A percentile compares a stretch with the other conserved stretches of the same genome.
These are phyloP conservation scores for Rhea pennata DNA, from an alignment of 2,113 vertebrate species.

Conservation along the genomic window DNA sequence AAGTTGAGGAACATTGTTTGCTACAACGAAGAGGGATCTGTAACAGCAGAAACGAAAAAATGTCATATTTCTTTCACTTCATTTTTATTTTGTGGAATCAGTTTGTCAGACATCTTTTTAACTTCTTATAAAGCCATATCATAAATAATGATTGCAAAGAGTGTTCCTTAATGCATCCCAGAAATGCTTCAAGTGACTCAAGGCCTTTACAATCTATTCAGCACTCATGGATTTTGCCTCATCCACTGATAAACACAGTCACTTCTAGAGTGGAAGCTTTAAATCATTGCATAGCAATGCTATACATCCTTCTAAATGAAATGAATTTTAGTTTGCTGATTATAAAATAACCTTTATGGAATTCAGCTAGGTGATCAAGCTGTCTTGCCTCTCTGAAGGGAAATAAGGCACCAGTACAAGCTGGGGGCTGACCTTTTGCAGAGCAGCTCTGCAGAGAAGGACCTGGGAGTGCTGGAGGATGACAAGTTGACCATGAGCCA, in stretches of 20 bases:
- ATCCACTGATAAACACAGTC: neutral
- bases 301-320: neutral
- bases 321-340: neutral
- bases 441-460: too few relatives aligned
- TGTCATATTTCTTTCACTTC: neutral
- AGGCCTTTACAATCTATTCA: neutral
- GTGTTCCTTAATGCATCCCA: neutral
- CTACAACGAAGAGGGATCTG: neutral
- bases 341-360: neutral
- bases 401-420: neutral
- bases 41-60: neutral
- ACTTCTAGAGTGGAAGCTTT: neutral
- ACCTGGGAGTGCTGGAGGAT: too few relatives aligned
- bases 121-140: neutral
- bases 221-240: neutral
- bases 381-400: neutral
- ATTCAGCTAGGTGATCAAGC: constrained; percentile 2
- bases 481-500: too few relatives aligned
- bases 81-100: neutral
- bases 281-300: neutral
- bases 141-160: neutral
- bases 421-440: too few relatives aligned
- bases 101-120: neutral
- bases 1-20: neutral
- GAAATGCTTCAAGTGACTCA: neutral